phyloP scores from a whole-genome alignment of 2,888 invertebrate genomes.

The Spialia ferax region DNA sequence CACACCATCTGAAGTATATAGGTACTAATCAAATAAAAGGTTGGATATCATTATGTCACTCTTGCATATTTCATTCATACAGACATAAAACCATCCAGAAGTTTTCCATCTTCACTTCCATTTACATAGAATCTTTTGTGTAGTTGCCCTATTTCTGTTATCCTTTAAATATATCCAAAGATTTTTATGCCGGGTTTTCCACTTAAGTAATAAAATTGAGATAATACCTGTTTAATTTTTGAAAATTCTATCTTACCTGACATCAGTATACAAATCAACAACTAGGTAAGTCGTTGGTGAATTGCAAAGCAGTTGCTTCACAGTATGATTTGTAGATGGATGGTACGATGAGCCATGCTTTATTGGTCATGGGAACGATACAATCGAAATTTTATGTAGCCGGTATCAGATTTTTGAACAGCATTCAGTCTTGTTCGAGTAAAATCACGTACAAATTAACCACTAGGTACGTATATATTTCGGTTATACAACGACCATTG shows the following conservation, averaged over 20 bases:
- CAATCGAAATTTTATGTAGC: conserved; percentile 48
- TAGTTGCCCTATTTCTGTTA: no score
- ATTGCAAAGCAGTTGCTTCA: conserved; percentile 51
- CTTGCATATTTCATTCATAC: no score
- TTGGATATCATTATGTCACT: no score
- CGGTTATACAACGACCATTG: conserved; percentile 57
- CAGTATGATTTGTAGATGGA: conserved; percentile 53
- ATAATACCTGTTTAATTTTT: background rate
- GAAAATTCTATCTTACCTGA: background rate
- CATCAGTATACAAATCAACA: background rate
- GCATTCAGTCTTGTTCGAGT: conserved; percentile 44
- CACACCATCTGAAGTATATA: no score
- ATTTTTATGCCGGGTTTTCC: no score
- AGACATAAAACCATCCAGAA: no score
- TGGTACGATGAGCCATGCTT: conserved; percentile 52
- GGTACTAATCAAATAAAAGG: no score
- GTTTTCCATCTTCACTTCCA: no score
- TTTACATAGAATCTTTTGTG: no score
- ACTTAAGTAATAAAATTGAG: no score
- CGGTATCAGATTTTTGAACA: conserved; percentile 48
- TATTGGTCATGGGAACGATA: conserved; percentile 64
- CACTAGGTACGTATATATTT: conserved; percentile 43
- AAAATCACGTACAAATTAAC: conserved; percentile 48
- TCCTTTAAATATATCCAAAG: no score
- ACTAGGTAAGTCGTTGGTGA: background rate